Base-by-base conservation (phyloP, 2,888 invertebrate species). In the Fabriciana adippe region DNA sequence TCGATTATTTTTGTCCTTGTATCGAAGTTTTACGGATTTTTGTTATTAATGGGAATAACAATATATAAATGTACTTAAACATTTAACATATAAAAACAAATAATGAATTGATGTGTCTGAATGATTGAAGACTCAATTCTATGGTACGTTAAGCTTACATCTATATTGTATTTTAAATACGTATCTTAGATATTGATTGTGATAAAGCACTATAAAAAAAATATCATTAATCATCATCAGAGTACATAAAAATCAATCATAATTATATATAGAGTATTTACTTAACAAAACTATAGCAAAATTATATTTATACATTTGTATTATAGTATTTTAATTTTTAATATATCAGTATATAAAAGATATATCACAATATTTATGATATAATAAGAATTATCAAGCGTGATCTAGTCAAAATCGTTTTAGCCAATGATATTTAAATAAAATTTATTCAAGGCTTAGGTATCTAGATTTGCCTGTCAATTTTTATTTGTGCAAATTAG, bases 401-500 rank as follows among this genome's bases (percentile, higher is more conserved):
- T 18, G 18, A 18, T 35, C 6, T 35, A 35, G 6, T 41, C 35
- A 41, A 41, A 8, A 41, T 41, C 8, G 35, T 11, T 41, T 3
- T 8, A 41, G 3, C 2, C 11, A 11, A 53, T 53, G 4, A 11
- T 13, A 53, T 14, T 18, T 54, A 31, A 35, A 55, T 35, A 31
- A 35, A 35, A 16, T 21, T 57, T 41, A 41, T 41, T 45, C 45
- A 21, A 45, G 45, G 11, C 13, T 0, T 16, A n/a, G n/a, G n/a
- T n/a, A 48, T 48, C n/a, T 48, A 13, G 50, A 53, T 55, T 62
- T 64, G 63, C 55, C 67, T 73, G 65, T 72, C 70, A 70, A 69
- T 64, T 69, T 47, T 68, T 55, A 50, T 54, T 62, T 61, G n/a
- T 45, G 41, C 50, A 56, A 70, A 69, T 67, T 66, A 51, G 66